These are phyloP conservation scores for Azemiops feae DNA, from an alignment of 2,113 vertebrate genomes.

Conservation along the genomic window DNA sequence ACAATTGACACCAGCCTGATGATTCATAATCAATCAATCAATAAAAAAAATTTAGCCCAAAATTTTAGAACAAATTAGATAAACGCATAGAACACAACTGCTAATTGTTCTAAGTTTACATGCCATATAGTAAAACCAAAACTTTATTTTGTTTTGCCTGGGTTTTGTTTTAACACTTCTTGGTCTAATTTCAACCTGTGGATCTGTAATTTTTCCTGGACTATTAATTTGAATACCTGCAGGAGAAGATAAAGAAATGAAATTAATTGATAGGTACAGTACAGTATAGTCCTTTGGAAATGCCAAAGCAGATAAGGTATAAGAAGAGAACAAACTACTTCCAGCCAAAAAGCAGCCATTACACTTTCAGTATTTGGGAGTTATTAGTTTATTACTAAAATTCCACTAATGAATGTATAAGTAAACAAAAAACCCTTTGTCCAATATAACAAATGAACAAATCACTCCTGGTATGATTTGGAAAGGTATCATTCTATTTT, in stretches of 20 bases:
- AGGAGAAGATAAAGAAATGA: slow-evolving; percentile 32
- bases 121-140: slow-evolving; percentile 10
- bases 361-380: neutral
- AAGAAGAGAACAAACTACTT: slow-evolving; percentile 4
- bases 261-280: slow-evolving; percentile 8
- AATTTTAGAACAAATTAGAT: neutral
- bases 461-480: neutral
- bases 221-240: slow-evolving; percentile 29
- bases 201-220: slow-evolving; percentile 6
- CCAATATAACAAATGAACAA: neutral
- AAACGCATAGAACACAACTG: neutral
- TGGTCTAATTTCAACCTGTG: slow-evolving; percentile 18
- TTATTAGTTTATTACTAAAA: neutral
- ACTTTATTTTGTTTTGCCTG: slow-evolving; percentile 31
- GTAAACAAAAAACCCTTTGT: neutral
- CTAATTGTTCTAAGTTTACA: slow-evolving; percentile 28
- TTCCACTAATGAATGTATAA: neutral
- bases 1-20: neutral
- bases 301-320: neutral
- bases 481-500: neutral
- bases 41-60: neutral
- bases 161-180: slow-evolving; percentile 28
- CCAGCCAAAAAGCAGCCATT: neutral
- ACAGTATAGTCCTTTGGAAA: slow-evolving; percentile 16
- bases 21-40: neutral